Percentiles rank a stretch among this genome's conserved stretches.
Conservation (phyloP, 2,888 invertebrate genomes). For the Diaprepes abbreviatus region DNA sequence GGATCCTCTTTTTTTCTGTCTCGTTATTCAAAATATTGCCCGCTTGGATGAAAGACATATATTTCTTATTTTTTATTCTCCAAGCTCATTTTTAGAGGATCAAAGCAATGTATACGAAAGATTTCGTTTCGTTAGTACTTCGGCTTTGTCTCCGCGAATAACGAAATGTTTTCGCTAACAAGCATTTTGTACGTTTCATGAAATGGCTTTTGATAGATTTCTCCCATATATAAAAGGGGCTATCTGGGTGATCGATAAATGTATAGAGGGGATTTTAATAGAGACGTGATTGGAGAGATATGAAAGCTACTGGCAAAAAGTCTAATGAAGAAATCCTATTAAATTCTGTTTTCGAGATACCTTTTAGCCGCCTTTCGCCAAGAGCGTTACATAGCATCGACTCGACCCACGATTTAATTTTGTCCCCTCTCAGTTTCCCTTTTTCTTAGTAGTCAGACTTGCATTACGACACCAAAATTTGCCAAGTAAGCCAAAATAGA, state of each 20-base stretch:
- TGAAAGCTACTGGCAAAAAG: conserved; percentile 48
- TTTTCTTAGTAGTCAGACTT: conserved; percentile 24
- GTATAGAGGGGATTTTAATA: conserved; percentile 46
- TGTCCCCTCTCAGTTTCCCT: conserved; percentile 33
- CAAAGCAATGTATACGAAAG: conserved; percentile 42
- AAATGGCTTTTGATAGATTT: conserved; percentile 37
- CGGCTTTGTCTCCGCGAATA: conserved; percentile 32
- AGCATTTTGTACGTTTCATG: conserved; percentile 32
- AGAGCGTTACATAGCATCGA: conserved; percentile 24
- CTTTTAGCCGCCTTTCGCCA: conserved; percentile 39
- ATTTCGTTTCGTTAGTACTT: conserved; percentile 45
- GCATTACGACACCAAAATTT: conserved; percentile 1
- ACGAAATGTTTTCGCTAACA: conserved; percentile 45
- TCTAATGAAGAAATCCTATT: conserved; percentile 50
- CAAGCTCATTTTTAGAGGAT: conserved; percentile 45
- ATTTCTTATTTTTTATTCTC: conserved; percentile 45
- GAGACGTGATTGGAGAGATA: conserved; percentile 46
- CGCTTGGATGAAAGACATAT: conserved; percentile 46
- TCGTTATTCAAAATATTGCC: conserved; percentile 50
- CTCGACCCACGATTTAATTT: conserved; percentile 35
- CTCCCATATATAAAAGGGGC: conserved; percentile 29
- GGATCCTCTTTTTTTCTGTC: conserved; percentile 46
- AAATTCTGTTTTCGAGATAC: conserved; percentile 48
- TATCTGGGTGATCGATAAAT: conserved; percentile 43
- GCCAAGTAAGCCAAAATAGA: background rate